Percentiles rank a stretch among this genome's conserved stretches.
Conservation (phyloP, 1,140 invertebrate genomes). For the Pinna nobilis region DNA sequence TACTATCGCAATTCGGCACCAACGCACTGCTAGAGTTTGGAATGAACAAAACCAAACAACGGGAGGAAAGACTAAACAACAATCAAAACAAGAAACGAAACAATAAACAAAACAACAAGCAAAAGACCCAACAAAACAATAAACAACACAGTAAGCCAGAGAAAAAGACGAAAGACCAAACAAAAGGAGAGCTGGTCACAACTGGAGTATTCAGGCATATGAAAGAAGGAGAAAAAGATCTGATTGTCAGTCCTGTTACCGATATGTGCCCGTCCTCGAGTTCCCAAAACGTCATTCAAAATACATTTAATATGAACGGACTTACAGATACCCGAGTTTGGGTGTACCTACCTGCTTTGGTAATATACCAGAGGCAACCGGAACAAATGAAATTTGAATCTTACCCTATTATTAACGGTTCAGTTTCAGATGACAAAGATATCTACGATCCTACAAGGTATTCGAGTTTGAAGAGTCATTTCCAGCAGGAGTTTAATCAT, state of each 20-base stretch:
- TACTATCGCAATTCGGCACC: constrained; percentile 7
- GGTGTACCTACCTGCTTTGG: constrained; percentile 61
- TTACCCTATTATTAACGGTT: constrained; percentile 21
- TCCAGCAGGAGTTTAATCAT: constrained; percentile 5
- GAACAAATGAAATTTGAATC: constrained; percentile 42
- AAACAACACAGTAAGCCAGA: neutral
- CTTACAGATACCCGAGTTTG: constrained; percentile 55
- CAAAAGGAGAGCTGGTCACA: neutral
- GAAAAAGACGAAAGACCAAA: neutral
- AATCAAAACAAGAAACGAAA: no score
- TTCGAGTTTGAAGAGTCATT: neutral
- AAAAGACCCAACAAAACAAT: neutral
- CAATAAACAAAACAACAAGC: neutral
- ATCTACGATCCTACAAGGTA: constrained; percentile 37
- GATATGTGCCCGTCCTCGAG: constrained; percentile 31
- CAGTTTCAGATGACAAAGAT: constrained; percentile 15
- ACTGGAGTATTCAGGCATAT: constrained; percentile 2
- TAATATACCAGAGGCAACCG: constrained; percentile 50
- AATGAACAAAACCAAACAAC: constrained; percentile 1
- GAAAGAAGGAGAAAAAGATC: neutral
- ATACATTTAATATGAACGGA: constrained; percentile 59
- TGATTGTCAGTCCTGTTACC: constrained; percentile 20
- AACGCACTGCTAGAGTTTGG: neutral
- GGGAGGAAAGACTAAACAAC: no score
- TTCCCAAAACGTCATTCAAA: constrained; percentile 37